Percentiles rank a stretch among this genome's conserved stretches.
Conservation (phyloP, 1,140 invertebrate genomes). For the Lasioglossum baleicum region DNA sequence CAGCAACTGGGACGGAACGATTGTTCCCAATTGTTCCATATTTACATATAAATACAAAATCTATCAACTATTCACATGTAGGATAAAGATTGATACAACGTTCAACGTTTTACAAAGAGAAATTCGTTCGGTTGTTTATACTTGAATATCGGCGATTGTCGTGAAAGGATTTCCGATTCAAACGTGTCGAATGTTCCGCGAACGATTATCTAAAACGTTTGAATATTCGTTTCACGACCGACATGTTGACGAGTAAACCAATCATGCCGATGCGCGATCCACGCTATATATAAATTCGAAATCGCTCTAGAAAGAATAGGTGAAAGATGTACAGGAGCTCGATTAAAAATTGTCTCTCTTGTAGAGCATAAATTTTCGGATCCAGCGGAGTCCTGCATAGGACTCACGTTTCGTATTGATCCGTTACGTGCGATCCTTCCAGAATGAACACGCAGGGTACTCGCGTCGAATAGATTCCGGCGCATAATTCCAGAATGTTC, state of each 20-base stretch:
- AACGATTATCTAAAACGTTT: background rate
- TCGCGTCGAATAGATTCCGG: conserved; percentile 5
- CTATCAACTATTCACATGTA: background rate
- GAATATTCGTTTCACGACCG: conserved; percentile 11
- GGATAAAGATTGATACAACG: too few relatives aligned
- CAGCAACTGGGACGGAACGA: background rate
- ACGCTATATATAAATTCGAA: conserved; percentile 36
- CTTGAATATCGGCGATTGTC: too few relatives aligned
- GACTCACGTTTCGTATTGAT: conserved; percentile 5
- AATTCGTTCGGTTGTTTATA: background rate
- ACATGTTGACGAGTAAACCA: conserved; percentile 18
- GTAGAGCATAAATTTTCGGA: background rate
- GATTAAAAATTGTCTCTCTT: background rate
- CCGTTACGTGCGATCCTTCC: conserved; percentile 39
- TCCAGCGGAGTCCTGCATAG: background rate
- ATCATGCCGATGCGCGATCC: background rate
- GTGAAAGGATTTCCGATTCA: background rate
- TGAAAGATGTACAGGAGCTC: background rate
- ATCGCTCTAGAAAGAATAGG: background rate
- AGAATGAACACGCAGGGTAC: conserved; percentile 14
- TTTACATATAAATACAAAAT: background rate
- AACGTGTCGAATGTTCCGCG: background rate
- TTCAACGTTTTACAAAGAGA: background rate
- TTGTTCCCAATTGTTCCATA: too few relatives aligned
- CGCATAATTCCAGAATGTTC: conserved; percentile 76